A percentile compares a stretch with the other conserved stretches of the same genome.
phyloP scores from a whole-genome alignment of 2,113 vertebrate species.

The Pantherophis guttatus region DNA sequence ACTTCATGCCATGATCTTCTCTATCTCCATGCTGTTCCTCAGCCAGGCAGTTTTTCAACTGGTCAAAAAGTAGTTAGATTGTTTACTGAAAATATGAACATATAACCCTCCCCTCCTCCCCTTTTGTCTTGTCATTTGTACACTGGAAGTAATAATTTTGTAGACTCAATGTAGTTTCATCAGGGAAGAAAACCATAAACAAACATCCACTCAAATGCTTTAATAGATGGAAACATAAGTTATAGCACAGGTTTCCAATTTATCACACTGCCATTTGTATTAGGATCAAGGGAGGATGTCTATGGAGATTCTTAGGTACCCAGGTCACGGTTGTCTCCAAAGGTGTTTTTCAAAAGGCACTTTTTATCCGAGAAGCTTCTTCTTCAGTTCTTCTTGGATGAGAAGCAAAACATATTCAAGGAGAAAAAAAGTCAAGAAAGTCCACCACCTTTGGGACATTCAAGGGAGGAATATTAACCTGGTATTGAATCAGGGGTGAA shows the following conservation, averaged over 20 bases:
- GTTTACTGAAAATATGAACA: neutral
- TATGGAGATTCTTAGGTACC: neutral
- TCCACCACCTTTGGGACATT: neutral
- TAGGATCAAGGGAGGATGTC: constrained; percentile 11
- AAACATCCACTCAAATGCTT: neutral
- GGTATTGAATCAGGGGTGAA: constrained; percentile 5
- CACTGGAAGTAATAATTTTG: neutral
- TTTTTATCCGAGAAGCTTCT: neutral
- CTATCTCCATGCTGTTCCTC: neutral
- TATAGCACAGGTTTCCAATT: neutral
- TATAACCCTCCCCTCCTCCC: too few species aligned
- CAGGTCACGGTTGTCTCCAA: neutral
- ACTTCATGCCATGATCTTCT: neutral
- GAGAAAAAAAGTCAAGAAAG: neutral
- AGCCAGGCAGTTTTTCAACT: neutral
- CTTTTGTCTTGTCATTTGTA: neutral
- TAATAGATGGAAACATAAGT: neutral
- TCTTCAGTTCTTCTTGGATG: neutral
- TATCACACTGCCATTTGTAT: neutral
- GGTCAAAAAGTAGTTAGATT: neutral
- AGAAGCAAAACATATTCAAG: neutral
- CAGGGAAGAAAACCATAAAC: neutral
- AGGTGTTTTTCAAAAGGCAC: too few species aligned
- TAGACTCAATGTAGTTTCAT: neutral
- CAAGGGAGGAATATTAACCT: constrained; percentile 19